phyloP scores from a whole-genome alignment of 2,113 vertebrate genomes.

The Xenopus borealis region DNA sequence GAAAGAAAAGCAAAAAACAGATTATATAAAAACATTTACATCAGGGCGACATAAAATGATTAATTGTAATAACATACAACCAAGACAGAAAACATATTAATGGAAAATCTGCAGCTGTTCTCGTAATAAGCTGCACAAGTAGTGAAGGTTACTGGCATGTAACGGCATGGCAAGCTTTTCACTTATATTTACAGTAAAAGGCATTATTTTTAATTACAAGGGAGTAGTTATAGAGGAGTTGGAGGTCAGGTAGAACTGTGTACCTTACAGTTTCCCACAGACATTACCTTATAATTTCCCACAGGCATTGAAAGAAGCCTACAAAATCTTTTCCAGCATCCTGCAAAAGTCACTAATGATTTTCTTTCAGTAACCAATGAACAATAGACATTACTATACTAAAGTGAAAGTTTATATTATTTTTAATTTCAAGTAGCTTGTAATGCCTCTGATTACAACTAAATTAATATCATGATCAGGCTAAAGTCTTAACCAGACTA shows the following conservation, averaged over 20 bases:
- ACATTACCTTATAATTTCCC: constrained; percentile 23
- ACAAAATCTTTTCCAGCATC: constrained; percentile 20
- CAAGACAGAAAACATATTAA: constrained; percentile 34
- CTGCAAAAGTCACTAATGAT: neutral
- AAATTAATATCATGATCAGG: too few species aligned
- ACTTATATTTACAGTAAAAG: constrained; percentile 21
- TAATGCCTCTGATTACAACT: too few species aligned
- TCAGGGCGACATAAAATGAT: constrained; percentile 26
- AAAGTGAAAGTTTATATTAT: too few species aligned
- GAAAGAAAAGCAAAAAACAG: constrained; percentile 39
- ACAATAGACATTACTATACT: too few species aligned
- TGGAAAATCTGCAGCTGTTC: constrained; percentile 38
- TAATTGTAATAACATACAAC: constrained; percentile 30
- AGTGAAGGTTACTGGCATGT: constrained; percentile 32
- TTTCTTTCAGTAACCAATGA: too few species aligned
- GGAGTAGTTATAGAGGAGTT: constrained; percentile 28
- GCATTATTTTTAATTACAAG: constrained; percentile 42
- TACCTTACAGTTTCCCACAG: constrained; percentile 20
- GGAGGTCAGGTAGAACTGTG: constrained; percentile 37
- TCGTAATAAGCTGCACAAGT: constrained; percentile 25
- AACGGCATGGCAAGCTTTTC: constrained; percentile 32
- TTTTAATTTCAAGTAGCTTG: too few species aligned
- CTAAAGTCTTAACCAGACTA: too few species aligned
- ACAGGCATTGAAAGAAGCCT: constrained; percentile 15
- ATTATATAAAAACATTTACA: constrained; percentile 42